Percentiles rank a stretch among this genome's conserved stretches.
phyloP scores from a whole-genome alignment of 1,140 invertebrate species.

The Plectrocnemia conspersa region DNA sequence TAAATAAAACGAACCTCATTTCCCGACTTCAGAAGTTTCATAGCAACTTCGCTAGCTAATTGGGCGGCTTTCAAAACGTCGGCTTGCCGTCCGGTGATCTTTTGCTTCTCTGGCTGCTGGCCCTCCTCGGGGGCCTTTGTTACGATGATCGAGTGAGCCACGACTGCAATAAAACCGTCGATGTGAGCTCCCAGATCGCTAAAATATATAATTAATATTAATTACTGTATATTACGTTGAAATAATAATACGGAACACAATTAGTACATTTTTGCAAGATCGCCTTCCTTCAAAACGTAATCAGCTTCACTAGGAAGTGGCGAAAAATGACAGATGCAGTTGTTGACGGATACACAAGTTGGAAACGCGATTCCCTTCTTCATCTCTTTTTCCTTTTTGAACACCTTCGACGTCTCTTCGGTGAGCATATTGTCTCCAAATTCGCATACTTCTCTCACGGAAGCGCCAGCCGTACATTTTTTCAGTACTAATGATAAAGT shows the following conservation, averaged over 20 bases:
- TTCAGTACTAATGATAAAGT: constrained; percentile 84
- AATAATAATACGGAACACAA: neutral
- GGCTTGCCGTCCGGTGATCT: constrained; percentile 81
- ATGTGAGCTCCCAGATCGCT: constrained; percentile 97
- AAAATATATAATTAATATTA: constrained; percentile 39
- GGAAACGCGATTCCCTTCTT: constrained; percentile 99
- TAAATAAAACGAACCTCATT: constrained; percentile 63
- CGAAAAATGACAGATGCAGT: constrained; percentile 98
- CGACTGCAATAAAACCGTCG: constrained; percentile 98
- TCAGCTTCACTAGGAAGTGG: constrained; percentile 91
- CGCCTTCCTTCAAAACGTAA: constrained; percentile 82
- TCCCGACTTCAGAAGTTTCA: constrained; percentile 87
- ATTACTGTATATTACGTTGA: no score
- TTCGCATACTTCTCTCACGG: constrained; percentile 88
- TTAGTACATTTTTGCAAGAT: constrained; percentile 96
- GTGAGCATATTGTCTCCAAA: constrained; percentile 82
- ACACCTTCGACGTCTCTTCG: constrained; percentile 94
- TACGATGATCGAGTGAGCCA: constrained; percentile 92
- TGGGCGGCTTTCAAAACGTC: constrained; percentile 95
- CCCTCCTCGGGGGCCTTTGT: constrained; percentile 58
- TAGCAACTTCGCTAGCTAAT: constrained; percentile 88
- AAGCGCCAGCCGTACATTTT: constrained; percentile 81
- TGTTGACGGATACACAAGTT: constrained; percentile 97
- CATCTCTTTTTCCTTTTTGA: constrained; percentile 97
- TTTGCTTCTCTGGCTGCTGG: constrained; percentile 62